phyloP scores from a whole-genome alignment of 2,888 invertebrate species.

The Linnaemya tessellans region DNA sequence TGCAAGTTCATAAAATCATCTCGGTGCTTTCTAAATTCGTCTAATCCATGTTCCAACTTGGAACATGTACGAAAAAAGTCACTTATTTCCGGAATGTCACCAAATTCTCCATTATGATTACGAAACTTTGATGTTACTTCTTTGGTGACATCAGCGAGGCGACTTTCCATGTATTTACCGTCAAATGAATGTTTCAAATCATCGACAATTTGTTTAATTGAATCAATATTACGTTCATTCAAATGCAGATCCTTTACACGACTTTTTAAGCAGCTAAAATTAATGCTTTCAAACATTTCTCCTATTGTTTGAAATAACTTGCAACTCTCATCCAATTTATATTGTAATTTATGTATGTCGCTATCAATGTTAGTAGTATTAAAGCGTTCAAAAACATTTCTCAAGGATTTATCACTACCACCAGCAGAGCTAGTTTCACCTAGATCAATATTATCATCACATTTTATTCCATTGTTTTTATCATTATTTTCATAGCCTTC shows the following conservation, averaged over 20 bases:
- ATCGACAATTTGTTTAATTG: conserved; percentile 68
- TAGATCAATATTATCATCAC: background rate
- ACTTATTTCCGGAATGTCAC: conserved; percentile 81
- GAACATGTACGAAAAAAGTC: conserved; percentile 80
- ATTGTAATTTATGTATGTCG: conserved; percentile 78
- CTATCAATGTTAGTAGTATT: conserved; percentile 74
- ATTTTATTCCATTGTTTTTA: background rate
- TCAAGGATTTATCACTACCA: background rate
- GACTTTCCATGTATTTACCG: conserved; percentile 75
- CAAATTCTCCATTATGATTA: conserved; percentile 81
- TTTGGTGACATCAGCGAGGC: conserved; percentile 76
- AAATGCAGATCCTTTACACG: conserved; percentile 80
- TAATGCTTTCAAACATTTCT: conserved; percentile 79
- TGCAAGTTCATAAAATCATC: conserved; percentile 76
- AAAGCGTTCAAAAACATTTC: conserved; percentile 72
- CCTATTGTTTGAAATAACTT: conserved; percentile 79
- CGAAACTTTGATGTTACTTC: conserved; percentile 78
- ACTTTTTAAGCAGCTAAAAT: conserved; percentile 76
- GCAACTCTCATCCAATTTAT: conserved; percentile 78
- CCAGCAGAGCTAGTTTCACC: background rate
- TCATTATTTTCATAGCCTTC: background rate
- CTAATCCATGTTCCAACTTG: conserved; percentile 79
- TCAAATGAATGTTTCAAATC: conserved; percentile 77
- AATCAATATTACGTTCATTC: conserved; percentile 72
- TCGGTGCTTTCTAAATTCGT: conserved; percentile 77